Evolutionary conservation across 2,113 vertebrate genomes (phyloP), one percentile per base, ranked within the genome.

Genomic region (Montifringilla adamsi): DNA sequence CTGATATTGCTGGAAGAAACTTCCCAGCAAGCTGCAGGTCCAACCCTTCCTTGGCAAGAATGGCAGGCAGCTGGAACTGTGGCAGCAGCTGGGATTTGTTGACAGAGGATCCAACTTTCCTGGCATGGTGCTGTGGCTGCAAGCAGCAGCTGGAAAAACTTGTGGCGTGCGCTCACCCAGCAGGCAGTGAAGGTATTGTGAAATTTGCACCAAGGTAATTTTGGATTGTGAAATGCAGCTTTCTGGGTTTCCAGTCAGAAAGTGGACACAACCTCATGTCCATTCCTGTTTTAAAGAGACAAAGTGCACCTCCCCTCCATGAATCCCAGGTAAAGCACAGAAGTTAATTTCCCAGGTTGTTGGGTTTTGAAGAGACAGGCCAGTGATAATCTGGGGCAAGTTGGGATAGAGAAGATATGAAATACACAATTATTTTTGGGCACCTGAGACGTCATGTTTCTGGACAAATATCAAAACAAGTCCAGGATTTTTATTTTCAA

Each of bases 271-370:
- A 9, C 6, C 5, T 59, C 9, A 5, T 37, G 15, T 28, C 15
- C 27, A 28, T 27, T 60, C 18, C 5, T 3, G 5, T 53, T 37
- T 46, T 46, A 52, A 68, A 49, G 15, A 2, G 20, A 41, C 7
- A 35, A 23, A 33, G 27, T 10, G 22, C 11, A 22, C 10, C 15
- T 23, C 7, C 2, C 7, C 19, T 39, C 28, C 8, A 24, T 39
- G 18, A 69, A 39, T 23, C 39, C 11, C 22, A 33, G 15, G 10
- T 28, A 24, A 53, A 5, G 0, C 39, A 28, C 14, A 33, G 27
- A 46, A n/a, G 15, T 60, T 59, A 0, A 0, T 31, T 87, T 62
- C 18, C 8, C 1, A 2, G 2, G 4, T 22, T 49, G 2, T 1
- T 43, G 26, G 23, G 8, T 53, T 69, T 69, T 69, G 39, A 46